Evolutionary conservation across 2,113 vertebrate species (phyloP).

Genomic region (Hucho hucho): DNA sequence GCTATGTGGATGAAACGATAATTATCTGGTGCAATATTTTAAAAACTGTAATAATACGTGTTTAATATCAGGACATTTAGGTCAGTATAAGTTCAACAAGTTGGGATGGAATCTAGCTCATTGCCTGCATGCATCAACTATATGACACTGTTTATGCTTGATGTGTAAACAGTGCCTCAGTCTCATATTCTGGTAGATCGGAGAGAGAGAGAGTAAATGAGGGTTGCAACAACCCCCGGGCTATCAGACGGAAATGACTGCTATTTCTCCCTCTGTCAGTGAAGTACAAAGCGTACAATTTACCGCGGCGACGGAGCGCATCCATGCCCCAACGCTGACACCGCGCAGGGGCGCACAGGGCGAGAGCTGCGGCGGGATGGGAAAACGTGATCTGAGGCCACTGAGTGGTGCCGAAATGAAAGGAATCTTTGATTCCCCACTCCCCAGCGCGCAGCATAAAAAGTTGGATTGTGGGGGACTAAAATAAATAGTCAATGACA

Average conservation of each 20-base stretch:
- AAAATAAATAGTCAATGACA: constrained; percentile 89
- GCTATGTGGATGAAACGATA: no score
- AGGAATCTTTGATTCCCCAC: constrained; percentile 66
- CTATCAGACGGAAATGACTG: constrained; percentile 42
- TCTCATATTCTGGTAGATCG: no score
- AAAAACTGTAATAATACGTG: no score
- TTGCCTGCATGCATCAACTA: no score
- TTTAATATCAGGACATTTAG: no score
- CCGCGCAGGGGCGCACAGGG: constrained; percentile 5
- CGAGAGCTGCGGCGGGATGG: neutral
- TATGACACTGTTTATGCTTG: no score
- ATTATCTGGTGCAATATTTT: no score
- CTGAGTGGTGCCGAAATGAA: constrained; percentile 65
- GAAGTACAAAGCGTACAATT: constrained; percentile 16
- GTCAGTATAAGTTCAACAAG: no score
- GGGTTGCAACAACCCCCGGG: constrained; percentile 17
- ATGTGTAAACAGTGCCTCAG: no score
- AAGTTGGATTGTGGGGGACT: constrained; percentile 78
- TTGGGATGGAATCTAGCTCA: no score
- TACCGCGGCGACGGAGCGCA: neutral
- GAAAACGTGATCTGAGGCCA: neutral
- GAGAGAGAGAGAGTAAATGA: constrained; percentile 20
- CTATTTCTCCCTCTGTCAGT: constrained; percentile 31
- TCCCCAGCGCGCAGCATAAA: constrained; percentile 68
- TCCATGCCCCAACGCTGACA: constrained; percentile 1